Evolutionary conservation across 2,888 invertebrate genomes (phyloP), one percentile per base, ranked within the genome.

Genomic region (Chironomus tentans): DNA sequence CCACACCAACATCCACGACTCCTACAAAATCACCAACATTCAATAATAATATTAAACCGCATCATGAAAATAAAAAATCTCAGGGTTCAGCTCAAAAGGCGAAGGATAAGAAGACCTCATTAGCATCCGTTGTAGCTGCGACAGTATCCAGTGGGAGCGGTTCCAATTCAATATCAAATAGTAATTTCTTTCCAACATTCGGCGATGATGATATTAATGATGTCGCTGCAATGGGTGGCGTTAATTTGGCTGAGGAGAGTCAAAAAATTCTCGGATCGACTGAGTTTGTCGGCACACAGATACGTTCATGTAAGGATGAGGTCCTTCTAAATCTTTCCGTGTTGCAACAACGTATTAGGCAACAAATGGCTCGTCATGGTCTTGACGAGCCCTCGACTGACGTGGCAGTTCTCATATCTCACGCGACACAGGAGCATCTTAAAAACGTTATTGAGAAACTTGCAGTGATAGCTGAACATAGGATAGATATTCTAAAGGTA

Each of bases 181-280:
- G n/a, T n/a, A 48, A 38, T 6, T 82, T 83, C 87, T 81, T 87
- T 86, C 82, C 83, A 47, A 82, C 84, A 79, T 88, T 88, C 78
- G 95, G 94, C 65, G 96, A 97, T 81, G 97, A 97, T 82, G 97
- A 98, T 83, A 97, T 98, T 81, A 98, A 98, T 82, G 98, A 98
- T 85, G 98, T 98, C 13, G 97, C 98, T 46, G 97, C 98, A 10
- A 98, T 98, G 98, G 98, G 98, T 78, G 98, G 98, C 72, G 98
- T 98, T 76, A 98, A 98, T 85, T 87, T 98, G 80, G 93, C 94
- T 0, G 98, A 98, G 85, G 98, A 98, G 85, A 92, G 94, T 50
- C 96, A 96, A 83, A 90, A 95, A 83, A 98, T 98, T 81, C 87
- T 98, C 77, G 95, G 95, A 13, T 91, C 94, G 15, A 93, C 94